Base-by-base conservation (phyloP, 2,797 vertebrate genomes). In the Epinephelus coioides region DNA sequence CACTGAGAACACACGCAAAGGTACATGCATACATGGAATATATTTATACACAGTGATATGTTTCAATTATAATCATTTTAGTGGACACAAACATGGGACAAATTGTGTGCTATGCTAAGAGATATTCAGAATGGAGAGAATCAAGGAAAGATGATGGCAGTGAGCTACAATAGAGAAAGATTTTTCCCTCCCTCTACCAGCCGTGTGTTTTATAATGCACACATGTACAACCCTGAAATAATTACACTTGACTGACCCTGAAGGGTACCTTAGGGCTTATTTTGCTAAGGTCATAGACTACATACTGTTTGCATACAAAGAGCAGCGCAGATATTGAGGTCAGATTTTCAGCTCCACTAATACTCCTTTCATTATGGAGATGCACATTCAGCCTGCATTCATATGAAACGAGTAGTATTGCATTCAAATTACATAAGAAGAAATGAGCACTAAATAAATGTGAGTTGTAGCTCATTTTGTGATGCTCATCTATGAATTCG, bases 1-100 rank as follows among this genome's bases (percentile, higher is more conserved):
- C 92, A 99, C 98, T 0, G 98, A 99, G 94, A 99, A 99, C 95
- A 99, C 98, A 30, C 97, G 98, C 85, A 99, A 99, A 99, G 98
- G 98, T 99, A 95, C 82, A 86, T 69, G 7, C 15, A 50, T 19
- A 1, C 21, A 12, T 2, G 1, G 0, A 44, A 51, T 25, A n/a
- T 34, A 11, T 43, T 18, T 27, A 13, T 13, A n/a, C 15, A 40
- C 15, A 57, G 11, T 30, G 6, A n/a, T 12, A 14, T 12, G 62
- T 18, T 38, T 11, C 19, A 21, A 23, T 3, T 9, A 15, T 11
- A 6, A 15, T 46, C 3, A 13, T 44, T 21, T 27, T 27, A 55
- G 6, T 7, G n/a, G 54, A 34, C 21, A 54, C 19, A 11, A 5
- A 53, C 18, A 21, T 4, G 14, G 1, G 10, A 5, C 2, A 19